phyloP scores from a whole-genome alignment of 2,797 vertebrate genomes.

The Cottoperca gobio region DNA sequence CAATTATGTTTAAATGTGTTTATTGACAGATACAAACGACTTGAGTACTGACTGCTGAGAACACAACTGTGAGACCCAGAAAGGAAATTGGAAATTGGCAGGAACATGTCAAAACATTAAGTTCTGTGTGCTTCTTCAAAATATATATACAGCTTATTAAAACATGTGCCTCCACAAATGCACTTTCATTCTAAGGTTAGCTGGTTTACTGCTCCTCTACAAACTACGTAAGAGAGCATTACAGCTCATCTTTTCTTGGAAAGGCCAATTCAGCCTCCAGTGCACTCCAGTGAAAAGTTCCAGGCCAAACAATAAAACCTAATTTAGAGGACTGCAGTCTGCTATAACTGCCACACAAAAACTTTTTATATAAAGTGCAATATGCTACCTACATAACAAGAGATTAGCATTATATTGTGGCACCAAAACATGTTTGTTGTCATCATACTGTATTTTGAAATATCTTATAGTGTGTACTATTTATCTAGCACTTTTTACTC shows the following conservation, averaged over 20 bases:
- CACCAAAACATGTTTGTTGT: background rate
- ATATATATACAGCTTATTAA: conserved; percentile 29
- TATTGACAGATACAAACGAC: conserved; percentile 40
- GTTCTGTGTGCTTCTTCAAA: background rate
- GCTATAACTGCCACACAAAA: background rate
- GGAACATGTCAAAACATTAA: conserved; percentile 10
- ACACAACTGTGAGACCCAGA: conserved; percentile 33
- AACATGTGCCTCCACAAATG: conserved; percentile 44
- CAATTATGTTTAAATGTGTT: conserved; percentile 40
- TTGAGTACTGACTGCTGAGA: conserved; percentile 30
- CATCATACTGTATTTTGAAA: background rate
- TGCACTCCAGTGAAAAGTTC: conserved; percentile 12
- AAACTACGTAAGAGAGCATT: conserved; percentile 13
- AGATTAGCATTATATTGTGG: background rate
- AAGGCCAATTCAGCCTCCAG: conserved; percentile 25
- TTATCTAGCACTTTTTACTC: background rate
- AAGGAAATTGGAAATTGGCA: conserved; percentile 12
- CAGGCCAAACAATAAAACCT: conserved; percentile 24
- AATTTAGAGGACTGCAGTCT: conserved; percentile 19
- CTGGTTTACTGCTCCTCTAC: conserved; percentile 14
- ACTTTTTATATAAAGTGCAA: background rate
- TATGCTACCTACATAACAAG: background rate
- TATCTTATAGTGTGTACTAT: background rate
- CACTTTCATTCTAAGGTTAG: conserved; percentile 21
- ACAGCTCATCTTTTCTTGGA: conserved; percentile 28